Percentiles rank a stretch among this genome's conserved stretches.
These are phyloP conservation scores for Rhodinocichla rosea DNA, from an alignment of 2,113 vertebrate species.

Conservation along the genomic window DNA sequence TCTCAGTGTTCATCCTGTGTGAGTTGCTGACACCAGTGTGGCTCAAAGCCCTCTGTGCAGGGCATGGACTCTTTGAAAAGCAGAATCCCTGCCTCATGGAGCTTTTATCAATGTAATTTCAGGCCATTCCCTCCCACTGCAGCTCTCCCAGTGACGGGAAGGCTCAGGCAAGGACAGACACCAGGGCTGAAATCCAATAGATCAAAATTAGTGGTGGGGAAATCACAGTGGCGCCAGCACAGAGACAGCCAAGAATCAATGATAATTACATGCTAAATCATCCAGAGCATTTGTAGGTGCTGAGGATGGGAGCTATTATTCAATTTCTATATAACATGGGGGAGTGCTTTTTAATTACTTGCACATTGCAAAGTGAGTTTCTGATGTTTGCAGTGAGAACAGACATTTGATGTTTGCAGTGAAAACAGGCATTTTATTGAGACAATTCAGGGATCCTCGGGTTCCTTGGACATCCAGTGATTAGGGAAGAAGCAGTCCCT, in stretches of 20 bases:
- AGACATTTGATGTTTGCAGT: no score
- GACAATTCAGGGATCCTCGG: background rate
- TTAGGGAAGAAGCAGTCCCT: background rate
- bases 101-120: background rate
- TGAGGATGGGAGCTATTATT: background rate
- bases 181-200: background rate
- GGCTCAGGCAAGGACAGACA: background rate
- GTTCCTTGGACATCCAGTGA: background rate
- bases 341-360: slow-evolving; percentile 26
- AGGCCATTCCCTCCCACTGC: background rate
- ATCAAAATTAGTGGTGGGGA: background rate
- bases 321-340: background rate
- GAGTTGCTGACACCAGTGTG: background rate
- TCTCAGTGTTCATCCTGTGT: background rate
- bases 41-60: background rate
- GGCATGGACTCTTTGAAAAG: background rate
- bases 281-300: slow-evolving; percentile 15
- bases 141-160: background rate
- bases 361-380: background rate
- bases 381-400: background rate
- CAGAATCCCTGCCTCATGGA: background rate
- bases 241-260: slow-evolving; percentile 14
- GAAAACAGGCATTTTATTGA: background rate
- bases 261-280: slow-evolving; percentile 26
- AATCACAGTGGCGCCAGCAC: background rate